Conservation (phyloP, 2,888 invertebrate species). For the Poecilobothrus nobilitatus region DNA sequence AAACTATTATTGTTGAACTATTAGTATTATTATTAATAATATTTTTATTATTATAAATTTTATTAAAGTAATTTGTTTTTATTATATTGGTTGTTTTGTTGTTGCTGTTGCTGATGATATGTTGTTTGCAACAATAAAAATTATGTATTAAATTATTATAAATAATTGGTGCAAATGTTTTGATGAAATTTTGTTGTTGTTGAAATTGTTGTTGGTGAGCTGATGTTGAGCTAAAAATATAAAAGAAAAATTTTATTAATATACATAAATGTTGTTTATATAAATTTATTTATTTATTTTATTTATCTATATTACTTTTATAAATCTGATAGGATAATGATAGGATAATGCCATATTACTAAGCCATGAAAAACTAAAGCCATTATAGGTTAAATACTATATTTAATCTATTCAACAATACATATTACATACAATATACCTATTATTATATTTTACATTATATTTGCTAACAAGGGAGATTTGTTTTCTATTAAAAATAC, state of each 20-base stretch:
- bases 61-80: background rate
- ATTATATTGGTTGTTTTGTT: background rate
- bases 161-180: constrained; percentile 1
- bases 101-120: background rate
- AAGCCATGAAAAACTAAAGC: too few species aligned
- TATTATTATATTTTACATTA: too few species aligned
- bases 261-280: too few species aligned
- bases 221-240: background rate
- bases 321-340: too few species aligned
- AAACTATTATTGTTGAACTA: constrained; percentile 4
- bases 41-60: background rate
- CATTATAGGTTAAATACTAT: too few species aligned
- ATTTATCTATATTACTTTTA: too few species aligned
- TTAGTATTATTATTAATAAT: background rate
- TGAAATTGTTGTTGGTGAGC: background rate
- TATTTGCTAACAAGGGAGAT: too few species aligned
- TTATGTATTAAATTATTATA: background rate
- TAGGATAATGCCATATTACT: too few species aligned
- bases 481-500: too few species aligned
- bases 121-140: constrained; percentile 6
- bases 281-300: too few species aligned
- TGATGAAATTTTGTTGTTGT: constrained; percentile 1
- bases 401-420: too few species aligned
- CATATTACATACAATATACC: too few species aligned
- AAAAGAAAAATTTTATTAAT: background rate